Percentiles rank a stretch among this genome's conserved stretches.
Evolutionary conservation across 2,888 invertebrate species (phyloP).

Genomic region (Sabellastarte sp.): DNA sequence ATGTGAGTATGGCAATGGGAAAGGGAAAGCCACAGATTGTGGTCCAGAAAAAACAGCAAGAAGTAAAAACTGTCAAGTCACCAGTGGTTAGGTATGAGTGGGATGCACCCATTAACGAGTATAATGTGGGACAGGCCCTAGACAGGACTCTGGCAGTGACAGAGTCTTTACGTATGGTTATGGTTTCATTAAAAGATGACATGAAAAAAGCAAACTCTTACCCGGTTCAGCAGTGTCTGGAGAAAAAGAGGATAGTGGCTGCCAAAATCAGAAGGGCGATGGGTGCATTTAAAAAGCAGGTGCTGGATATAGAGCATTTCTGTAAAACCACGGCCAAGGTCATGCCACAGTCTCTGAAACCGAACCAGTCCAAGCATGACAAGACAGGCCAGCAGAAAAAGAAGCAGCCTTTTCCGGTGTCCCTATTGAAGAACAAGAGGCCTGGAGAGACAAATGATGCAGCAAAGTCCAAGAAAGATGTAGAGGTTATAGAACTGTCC

Average conservation of each 20-base stretch:
- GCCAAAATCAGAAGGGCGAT: slow-evolving; percentile 15
- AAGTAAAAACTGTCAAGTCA: not conserved
- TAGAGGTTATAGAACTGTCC: slow-evolving; percentile 18
- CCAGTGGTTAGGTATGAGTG: not conserved
- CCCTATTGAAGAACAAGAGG: not conserved
- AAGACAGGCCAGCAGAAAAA: not conserved
- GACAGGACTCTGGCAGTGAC: slow-evolving; percentile 19
- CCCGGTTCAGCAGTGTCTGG: not conserved
- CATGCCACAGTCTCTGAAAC: too few relatives aligned
- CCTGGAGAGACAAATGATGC: too few relatives aligned
- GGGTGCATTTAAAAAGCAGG: slow-evolving; percentile 12
- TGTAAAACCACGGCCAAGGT: not conserved
- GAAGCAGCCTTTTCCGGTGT: not conserved
- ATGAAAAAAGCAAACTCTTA: slow-evolving; percentile 1
- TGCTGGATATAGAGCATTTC: slow-evolving; percentile 12
- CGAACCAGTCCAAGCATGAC: too few relatives aligned
- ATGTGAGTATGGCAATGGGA: not conserved
- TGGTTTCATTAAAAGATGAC: slow-evolving; percentile 19
- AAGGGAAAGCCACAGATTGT: not conserved
- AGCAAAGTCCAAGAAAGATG: not conserved
- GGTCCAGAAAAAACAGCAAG: not conserved
- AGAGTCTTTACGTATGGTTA: slow-evolving; percentile 22
- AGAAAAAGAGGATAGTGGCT: slow-evolving; percentile 4
- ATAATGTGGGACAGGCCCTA: slow-evolving; percentile 11
- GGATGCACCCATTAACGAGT: slow-evolving; percentile 4